These are phyloP conservation scores for Hipparchia sbordonii DNA, from an alignment of 2,888 invertebrate genomes.

Conservation along the genomic window DNA sequence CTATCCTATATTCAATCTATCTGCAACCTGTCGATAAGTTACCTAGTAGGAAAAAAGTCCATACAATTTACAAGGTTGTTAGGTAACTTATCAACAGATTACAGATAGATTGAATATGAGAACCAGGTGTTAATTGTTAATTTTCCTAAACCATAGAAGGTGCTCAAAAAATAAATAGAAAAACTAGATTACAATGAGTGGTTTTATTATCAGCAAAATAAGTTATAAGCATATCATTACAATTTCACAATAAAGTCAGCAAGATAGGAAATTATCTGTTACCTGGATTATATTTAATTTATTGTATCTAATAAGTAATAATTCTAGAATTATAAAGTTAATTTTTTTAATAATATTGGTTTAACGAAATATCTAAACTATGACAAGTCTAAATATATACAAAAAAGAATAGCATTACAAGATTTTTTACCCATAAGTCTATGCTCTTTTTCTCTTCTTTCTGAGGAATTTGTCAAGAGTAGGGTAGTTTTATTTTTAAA, in stretches of 20 bases:
- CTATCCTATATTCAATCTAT: too few species aligned
- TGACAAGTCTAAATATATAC: background rate
- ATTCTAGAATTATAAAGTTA: background rate
- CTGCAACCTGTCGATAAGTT: too few species aligned
- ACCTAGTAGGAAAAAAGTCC: too few species aligned
- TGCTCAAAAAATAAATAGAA: background rate
- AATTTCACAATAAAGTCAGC: background rate
- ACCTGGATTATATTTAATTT: slow-evolving; percentile 6
- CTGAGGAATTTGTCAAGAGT: too few species aligned
- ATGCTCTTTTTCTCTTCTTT: too few species aligned
- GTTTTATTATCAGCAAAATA: slow-evolving; percentile 4
- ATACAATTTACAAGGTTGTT: background rate
- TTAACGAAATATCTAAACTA: background rate
- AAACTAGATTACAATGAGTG: background rate
- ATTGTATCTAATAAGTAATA: background rate
- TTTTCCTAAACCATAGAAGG: too few species aligned
- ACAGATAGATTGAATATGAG: too few species aligned
- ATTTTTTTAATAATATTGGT: background rate
- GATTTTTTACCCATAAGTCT: too few species aligned
- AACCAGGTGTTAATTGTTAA: too few species aligned
- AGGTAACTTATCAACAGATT: background rate
- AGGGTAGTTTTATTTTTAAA: too few species aligned
- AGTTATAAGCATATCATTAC: background rate
- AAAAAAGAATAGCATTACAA: too few species aligned
- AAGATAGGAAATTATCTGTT: background rate